These are phyloP conservation scores for Saturnia pavonia DNA, from an alignment of 2,888 invertebrate genomes.

Conservation along the genomic window DNA sequence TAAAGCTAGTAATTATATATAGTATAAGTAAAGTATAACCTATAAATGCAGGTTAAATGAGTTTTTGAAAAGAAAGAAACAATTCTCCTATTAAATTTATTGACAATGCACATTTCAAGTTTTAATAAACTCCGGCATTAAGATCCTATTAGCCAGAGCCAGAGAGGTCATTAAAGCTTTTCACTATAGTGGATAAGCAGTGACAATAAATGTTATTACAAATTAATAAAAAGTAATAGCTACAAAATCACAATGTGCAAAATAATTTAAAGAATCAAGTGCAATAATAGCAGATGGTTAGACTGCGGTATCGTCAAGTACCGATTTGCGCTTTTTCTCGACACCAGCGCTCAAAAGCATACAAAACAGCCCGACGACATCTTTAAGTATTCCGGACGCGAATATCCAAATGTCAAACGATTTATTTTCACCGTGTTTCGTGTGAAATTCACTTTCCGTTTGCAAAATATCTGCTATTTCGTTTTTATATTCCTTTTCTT, in stretches of 20 bases:
- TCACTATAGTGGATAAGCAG: no score
- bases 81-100: no score
- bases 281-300: neutral
- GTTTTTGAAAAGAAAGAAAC: no score
- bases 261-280: neutral
- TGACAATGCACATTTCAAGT: no score
- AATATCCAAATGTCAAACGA: constrained; percentile 47
- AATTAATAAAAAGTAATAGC: no score
- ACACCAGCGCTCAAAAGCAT: constrained; percentile 28
- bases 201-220: no score
- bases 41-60: no score
- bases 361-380: constrained; percentile 44
- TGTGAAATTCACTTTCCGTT: constrained; percentile 66
- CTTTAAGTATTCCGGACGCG: constrained; percentile 46
- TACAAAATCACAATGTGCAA: neutral
- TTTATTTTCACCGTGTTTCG: constrained; percentile 66
- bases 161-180: no score
- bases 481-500: neutral
- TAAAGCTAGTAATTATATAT: no score
- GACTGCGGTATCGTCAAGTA: neutral
- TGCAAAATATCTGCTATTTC: constrained; percentile 38
- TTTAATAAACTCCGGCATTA: no score
- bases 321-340: constrained; percentile 9
- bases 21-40: no score
- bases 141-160: no score